Base-by-base conservation (phyloP, 2,888 invertebrate genomes). In the Acanthoscelides obtectus region DNA sequence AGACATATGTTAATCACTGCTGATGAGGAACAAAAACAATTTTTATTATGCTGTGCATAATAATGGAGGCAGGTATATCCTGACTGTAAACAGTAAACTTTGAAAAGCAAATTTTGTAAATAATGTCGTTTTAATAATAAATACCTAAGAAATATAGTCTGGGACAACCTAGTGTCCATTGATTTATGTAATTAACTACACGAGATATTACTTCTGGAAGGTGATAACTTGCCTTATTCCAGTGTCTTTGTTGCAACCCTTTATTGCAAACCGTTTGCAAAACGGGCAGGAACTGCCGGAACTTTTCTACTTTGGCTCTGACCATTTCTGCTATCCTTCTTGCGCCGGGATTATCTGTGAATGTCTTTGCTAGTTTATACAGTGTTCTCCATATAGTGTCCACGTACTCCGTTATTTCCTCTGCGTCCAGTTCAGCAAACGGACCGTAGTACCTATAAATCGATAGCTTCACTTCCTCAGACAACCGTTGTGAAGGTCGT, bases 251-350 rank as follows among this genome's bases (percentile, higher is more conserved):
- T 72, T 95, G 92, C 83, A 99, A 72, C 1, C 83, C 90, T 86
- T 88, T 88, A 82, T 96, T 97, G 81, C 98, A 97, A 77, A 98
- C 93, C 0, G 94, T 93, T 78, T 93, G 91, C 45, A 99, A 87
- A 12, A 98, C 91, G 0, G 98, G 97, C 73, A 99, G 86, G 83
- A 93, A 91, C 70, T 94, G 92, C 81, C 92, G 91, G 86, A 98
- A 99, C 86, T 96, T 96, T 82, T 98, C 98, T 20, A 99, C 93
- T 86, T 96, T 96, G 21, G 91, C 90, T 66, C 94, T 89, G 70
- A 95, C 92, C 87, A 93, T 93, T 82, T 96, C 96, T 0, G 95
- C 94, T 19, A 95, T 92, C 74, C 94, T 87, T 81, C 94, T 93
- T 0, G 98, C 96, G 0, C 95, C 94, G 0, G 95, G 93, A 85